phyloP scores from a whole-genome alignment of 1,140 invertebrate genomes.

The Propsilocerus akamusi region DNA sequence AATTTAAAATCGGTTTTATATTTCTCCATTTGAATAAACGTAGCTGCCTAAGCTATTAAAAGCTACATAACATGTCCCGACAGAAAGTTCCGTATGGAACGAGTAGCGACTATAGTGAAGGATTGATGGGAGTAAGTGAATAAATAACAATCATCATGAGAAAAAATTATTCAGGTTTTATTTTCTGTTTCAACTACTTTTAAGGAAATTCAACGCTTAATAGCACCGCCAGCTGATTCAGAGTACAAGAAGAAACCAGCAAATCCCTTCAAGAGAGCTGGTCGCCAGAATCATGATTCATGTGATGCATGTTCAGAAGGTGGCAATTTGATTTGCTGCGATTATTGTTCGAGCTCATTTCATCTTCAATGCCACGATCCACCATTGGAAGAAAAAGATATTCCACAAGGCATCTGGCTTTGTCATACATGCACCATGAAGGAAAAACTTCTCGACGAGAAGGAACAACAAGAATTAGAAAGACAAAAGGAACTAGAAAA shows the following conservation, averaged over 20 bases:
- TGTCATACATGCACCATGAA: slow-evolving; percentile 56
- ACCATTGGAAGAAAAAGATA: slow-evolving; percentile 68
- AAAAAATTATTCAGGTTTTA: background rate
- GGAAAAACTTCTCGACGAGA: slow-evolving; percentile 11
- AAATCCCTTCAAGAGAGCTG: slow-evolving; percentile 40
- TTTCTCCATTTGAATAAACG: no score
- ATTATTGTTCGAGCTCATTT: slow-evolving; percentile 86
- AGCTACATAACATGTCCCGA: no score
- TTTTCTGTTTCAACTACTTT: no score
- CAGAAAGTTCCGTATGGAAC: no score
- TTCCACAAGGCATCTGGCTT: slow-evolving; percentile 79
- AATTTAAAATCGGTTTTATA: no score
- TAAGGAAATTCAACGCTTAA: background rate
- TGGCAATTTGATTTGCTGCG: slow-evolving; percentile 89
- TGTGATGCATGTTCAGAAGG: slow-evolving; percentile 87
- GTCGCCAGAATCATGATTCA: slow-evolving; percentile 78
- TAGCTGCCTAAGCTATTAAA: no score
- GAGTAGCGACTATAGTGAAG: no score
- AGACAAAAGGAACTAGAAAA: no score
- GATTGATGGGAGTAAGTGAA: background rate
- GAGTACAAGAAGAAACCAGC: background rate
- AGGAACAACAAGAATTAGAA: background rate
- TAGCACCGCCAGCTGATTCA: background rate
- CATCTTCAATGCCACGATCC: slow-evolving; percentile 89
- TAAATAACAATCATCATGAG: background rate